phyloP scores from a whole-genome alignment of 2,797 vertebrate species.

The Spinus olivaceus region DNA sequence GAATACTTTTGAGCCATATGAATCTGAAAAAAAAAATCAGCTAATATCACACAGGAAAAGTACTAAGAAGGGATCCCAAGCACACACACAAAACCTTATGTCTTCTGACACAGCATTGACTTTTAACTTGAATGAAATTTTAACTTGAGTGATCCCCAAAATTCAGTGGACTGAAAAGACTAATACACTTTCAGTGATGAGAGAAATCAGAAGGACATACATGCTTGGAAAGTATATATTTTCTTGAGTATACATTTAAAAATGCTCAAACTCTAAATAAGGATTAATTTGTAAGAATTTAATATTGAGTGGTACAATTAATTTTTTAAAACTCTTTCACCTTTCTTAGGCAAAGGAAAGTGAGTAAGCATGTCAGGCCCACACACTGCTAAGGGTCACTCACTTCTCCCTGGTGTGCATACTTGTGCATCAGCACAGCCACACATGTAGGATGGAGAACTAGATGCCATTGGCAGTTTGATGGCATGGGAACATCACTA shows the following conservation, averaged over 20 bases:
- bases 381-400: neutral
- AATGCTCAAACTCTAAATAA: slow-evolving; percentile 53
- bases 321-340: slow-evolving; percentile 25
- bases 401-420: neutral
- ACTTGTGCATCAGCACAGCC: fast-evolving
- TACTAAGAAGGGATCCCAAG: neutral
- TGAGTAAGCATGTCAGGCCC: neutral
- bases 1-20: neutral
- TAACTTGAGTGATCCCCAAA: slow-evolving; percentile 67
- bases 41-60: neutral
- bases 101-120: slow-evolving; percentile 59
- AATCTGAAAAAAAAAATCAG: neutral
- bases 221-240: slow-evolving; percentile 56
- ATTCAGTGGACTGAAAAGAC: slow-evolving; percentile 62
- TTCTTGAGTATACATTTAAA: slow-evolving; percentile 44
- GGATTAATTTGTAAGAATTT: slow-evolving; percentile 53
- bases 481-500: neutral
- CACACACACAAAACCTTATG: slow-evolving; percentile 18
- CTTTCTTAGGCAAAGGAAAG: neutral
- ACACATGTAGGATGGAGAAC: fast-evolving
- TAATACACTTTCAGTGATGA: slow-evolving; percentile 59
- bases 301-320: slow-evolving; percentile 23
- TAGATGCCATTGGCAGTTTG: neutral
- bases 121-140: slow-evolving; percentile 6
- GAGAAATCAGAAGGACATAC: slow-evolving; percentile 66